Conservation (phyloP, 2,113 vertebrate species). For the Laterallus jamaicensis region DNA sequence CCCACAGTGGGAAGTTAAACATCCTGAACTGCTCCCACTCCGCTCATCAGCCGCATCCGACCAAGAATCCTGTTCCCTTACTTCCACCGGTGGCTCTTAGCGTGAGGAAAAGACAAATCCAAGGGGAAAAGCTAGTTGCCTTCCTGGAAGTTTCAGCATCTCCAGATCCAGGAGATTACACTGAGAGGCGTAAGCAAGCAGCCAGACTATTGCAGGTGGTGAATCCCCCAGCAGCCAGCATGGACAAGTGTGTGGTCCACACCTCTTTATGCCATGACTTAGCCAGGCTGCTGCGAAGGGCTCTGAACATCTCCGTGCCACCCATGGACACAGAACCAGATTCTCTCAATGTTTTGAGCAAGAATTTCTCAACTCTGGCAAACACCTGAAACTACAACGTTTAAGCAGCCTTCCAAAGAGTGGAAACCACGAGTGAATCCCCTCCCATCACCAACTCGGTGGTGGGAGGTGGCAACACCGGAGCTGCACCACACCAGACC, state of each 20-base stretch:
- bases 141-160: not conserved
- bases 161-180: not conserved
- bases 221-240: not conserved
- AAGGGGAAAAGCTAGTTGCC: not conserved
- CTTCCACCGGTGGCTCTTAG: not conserved
- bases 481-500: not conserved
- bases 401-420: not conserved
- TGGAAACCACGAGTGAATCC: accelerated
- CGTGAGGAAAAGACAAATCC: not conserved
- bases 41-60: not conserved
- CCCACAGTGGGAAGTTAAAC: not conserved
- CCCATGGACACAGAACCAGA: not conserved
- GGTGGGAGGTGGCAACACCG: not conserved
- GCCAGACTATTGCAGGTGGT: not conserved
- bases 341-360: not conserved
- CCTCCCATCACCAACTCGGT: not conserved
- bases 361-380: not conserved
- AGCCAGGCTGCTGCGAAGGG: not conserved
- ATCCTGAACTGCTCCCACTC: not conserved
- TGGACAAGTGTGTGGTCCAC: accelerated
- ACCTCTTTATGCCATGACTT: not conserved
- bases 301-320: not conserved
- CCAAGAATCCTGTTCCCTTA: not conserved
- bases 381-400: not conserved
- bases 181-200: not conserved